Conservation (phyloP, 2,888 invertebrate species). For the Dasysyrphus albostriatus region DNA sequence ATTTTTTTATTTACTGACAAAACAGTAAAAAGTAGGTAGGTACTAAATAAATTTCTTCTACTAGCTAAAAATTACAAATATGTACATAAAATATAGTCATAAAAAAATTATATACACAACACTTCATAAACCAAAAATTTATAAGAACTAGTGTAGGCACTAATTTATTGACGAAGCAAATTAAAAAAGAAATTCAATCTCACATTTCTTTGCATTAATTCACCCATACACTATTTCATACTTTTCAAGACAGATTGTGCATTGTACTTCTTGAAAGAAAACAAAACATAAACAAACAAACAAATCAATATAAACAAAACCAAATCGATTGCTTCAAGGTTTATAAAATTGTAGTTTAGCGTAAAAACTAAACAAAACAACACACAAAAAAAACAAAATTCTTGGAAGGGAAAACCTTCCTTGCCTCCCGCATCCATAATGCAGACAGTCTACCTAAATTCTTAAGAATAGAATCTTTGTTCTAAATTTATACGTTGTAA, state of each 20-base stretch:
- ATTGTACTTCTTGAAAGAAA: not conserved
- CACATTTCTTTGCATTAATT: no score
- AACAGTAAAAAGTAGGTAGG: no score
- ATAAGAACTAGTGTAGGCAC: no score
- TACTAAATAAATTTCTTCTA: no score
- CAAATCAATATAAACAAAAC: constrained; percentile 74
- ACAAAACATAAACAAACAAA: constrained; percentile 56
- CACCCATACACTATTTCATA: not conserved
- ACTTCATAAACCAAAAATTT: no score
- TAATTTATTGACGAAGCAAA: no score
- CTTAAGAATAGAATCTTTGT: constrained; percentile 65
- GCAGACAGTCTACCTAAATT: constrained; percentile 4
- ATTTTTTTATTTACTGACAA: no score
- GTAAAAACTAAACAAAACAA: constrained; percentile 10
- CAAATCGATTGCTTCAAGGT: constrained; percentile 48
- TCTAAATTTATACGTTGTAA: constrained; percentile 65
- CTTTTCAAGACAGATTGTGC: not conserved
- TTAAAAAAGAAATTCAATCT: no score
- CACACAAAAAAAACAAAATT: not conserved
- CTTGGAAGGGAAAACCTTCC: not conserved
- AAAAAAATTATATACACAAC: no score
- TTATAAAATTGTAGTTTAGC: constrained; percentile 46
- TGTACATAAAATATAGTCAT: no score
- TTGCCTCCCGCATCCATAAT: not conserved
- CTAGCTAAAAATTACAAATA: no score